Base-by-base conservation (phyloP, 2,797 vertebrate genomes). In the Buceros bicornis region DNA sequence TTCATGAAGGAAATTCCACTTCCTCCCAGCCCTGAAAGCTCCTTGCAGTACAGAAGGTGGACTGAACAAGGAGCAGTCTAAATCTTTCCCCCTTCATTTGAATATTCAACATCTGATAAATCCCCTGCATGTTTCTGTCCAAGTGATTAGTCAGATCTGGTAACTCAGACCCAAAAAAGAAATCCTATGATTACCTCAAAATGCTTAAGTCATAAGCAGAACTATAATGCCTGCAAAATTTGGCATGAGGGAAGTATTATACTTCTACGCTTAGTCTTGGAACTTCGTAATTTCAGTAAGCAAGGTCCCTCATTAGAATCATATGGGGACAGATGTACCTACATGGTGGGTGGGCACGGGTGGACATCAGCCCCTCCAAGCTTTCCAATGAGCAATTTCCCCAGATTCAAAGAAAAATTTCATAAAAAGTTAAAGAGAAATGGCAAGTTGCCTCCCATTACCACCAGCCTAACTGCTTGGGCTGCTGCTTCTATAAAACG, bases 401-500 rank as follows among this genome's bases (percentile, higher is more conserved):
- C 80, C 87, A 95, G 67, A 96, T 94, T 95, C 86, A 96, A 96
- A 95, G 82, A 85, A 80, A 96, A 92, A 70, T 66, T 88, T 95
- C 91, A 95, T 95, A 89, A 96, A 96, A 97, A 95, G 57, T 94
- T 97, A 94, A 91, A 89, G 86, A 90, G 89, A 84, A 95, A 95
- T 87, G 93, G 91, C 91, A 96, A 93, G 54, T 62, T 88, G 74
- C 93, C 87, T 91, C 67, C 56, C 83, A 82, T 91, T 95, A 95
- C 87, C 67, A 78, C 87, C 56, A 58, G 65, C 18, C 79, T 91
- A 89, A 93, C 85, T 83, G 47, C 89, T 70, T 80, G 47, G 66
- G 82, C 85, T 96, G 92, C 78, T 93, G 89, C 84, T 91, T 87
- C 77, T 69, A 96, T 95, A 95, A 96, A 97, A 93, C 71, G 53